Conservation (phyloP, 2,888 invertebrate species). For the Torymus auratus region DNA sequence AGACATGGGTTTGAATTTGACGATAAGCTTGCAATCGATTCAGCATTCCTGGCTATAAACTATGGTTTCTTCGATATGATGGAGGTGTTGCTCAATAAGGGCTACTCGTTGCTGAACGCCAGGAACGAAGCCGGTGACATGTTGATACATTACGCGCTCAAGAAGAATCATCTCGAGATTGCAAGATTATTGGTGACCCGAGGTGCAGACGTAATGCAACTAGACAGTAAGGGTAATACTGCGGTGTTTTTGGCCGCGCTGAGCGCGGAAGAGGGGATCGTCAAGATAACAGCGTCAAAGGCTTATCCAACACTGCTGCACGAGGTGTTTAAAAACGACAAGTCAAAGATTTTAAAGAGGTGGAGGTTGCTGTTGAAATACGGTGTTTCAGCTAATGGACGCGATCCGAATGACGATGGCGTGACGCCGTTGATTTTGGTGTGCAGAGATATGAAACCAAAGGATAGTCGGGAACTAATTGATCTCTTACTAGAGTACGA, state of each 20-base stretch:
- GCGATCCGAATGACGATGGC: no score
- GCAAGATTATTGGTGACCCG: conserved; percentile 14
- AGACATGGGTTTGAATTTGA: neutral
- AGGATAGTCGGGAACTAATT: neutral
- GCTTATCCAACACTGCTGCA: no score
- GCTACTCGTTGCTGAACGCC: neutral
- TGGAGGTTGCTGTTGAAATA: no score
- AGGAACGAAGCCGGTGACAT: conserved; percentile 13
- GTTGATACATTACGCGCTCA: conserved; percentile 18
- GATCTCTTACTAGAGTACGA: conserved; percentile 19
- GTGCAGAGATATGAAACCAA: no score
- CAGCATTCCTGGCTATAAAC: neutral
- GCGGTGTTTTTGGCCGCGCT: conserved; percentile 18
- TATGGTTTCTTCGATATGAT: conserved; percentile 36
- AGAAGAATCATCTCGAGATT: conserved; percentile 17
- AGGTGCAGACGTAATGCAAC: neutral
- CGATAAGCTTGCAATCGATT: neutral
- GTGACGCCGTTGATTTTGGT: no score
- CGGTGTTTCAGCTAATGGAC: no score
- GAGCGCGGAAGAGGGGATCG: conserved; percentile 17
- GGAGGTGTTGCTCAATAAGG: neutral
- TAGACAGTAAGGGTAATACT: neutral
- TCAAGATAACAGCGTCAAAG: no score
- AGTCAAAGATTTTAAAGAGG: no score
- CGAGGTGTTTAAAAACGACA: no score